Conservation (phyloP, 2,888 invertebrate genomes). For the Pyrgus malvae region DNA sequence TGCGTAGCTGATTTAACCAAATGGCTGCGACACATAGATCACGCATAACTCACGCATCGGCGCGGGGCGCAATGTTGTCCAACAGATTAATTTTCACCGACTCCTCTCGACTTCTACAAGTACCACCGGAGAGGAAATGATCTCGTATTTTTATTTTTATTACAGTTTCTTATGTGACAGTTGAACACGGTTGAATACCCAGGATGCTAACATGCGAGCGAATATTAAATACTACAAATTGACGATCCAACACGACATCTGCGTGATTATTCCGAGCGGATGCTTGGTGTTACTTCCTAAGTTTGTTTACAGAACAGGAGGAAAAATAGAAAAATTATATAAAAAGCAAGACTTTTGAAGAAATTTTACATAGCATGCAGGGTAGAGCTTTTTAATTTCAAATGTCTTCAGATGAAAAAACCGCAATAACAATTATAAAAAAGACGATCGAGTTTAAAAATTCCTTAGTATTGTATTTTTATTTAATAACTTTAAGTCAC, state of each 20-base stretch:
- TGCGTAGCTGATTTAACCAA: too few relatives aligned
- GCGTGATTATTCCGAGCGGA: neutral
- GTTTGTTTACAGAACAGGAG: too few relatives aligned
- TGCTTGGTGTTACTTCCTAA: neutral
- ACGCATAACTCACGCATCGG: constrained; percentile 47
- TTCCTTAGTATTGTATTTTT: too few relatives aligned
- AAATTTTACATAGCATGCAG: too few relatives aligned
- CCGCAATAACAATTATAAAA: too few relatives aligned
- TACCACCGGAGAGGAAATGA: constrained; percentile 44
- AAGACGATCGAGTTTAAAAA: too few relatives aligned
- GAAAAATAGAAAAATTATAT: neutral
- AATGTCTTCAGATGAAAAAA: too few relatives aligned
- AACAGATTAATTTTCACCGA: constrained; percentile 46
- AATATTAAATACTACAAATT: constrained; percentile 58
- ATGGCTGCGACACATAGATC: too few relatives aligned
- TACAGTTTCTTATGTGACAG: constrained; percentile 71
- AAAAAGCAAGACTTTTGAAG: too few relatives aligned
- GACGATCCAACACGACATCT: constrained; percentile 48
- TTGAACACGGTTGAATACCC: constrained; percentile 67
- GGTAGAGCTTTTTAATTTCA: too few relatives aligned
- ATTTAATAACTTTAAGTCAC: too few relatives aligned
- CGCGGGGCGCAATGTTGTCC: constrained; percentile 28
- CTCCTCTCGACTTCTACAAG: constrained; percentile 38
- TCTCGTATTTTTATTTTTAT: constrained; percentile 66
- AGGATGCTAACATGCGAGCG: constrained; percentile 71